phyloP scores from a whole-genome alignment of 2,888 invertebrate species.

The Drosophila mimica region DNA sequence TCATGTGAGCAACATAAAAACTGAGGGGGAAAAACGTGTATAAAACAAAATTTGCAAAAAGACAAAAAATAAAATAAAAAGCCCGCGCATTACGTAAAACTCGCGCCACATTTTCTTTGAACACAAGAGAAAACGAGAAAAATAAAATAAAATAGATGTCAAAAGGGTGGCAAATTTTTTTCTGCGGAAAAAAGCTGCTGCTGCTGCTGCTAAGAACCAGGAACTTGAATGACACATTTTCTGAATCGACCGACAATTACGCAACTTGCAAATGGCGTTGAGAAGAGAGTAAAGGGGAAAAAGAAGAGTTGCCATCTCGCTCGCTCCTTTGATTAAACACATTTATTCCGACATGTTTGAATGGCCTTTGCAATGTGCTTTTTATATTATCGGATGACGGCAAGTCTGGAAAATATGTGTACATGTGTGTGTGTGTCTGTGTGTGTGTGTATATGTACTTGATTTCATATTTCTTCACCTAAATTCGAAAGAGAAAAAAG shows the following conservation, averaged over 20 bases:
- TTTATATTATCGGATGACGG: slow-evolving; percentile 70
- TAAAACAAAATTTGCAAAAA: slow-evolving; percentile 7
- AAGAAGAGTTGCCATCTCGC: slow-evolving; percentile 40
- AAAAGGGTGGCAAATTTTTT: slow-evolving; percentile 12
- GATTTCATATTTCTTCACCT: slow-evolving; percentile 60
- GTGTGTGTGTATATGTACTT: slow-evolving; percentile 40
- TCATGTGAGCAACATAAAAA: slow-evolving; percentile 52
- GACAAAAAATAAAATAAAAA: slow-evolving; percentile 15
- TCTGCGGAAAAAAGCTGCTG: slow-evolving; percentile 20
- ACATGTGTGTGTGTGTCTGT: slow-evolving; percentile 47
- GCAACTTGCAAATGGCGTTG: slow-evolving; percentile 76
- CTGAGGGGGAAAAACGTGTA: slow-evolving; percentile 30
- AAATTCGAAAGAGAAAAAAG: slow-evolving; percentile 63
- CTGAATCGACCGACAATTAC: slow-evolving; percentile 72
- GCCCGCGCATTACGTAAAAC: slow-evolving; percentile 73
- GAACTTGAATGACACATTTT: slow-evolving; percentile 81
- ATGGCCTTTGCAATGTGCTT: slow-evolving; percentile 73
- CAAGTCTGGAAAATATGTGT: slow-evolving; percentile 60
- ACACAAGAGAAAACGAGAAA: neutral
- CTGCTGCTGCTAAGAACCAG: slow-evolving; percentile 44
- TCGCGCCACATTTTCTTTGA: slow-evolving; percentile 27
- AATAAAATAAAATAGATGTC: slow-evolving; percentile 1
- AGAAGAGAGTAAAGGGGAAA: slow-evolving; percentile 33
- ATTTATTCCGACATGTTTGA: slow-evolving; percentile 57
- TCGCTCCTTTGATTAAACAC: slow-evolving; percentile 46